Conservation (phyloP, 2,888 invertebrate species). For the Parnassius glacialis region DNA sequence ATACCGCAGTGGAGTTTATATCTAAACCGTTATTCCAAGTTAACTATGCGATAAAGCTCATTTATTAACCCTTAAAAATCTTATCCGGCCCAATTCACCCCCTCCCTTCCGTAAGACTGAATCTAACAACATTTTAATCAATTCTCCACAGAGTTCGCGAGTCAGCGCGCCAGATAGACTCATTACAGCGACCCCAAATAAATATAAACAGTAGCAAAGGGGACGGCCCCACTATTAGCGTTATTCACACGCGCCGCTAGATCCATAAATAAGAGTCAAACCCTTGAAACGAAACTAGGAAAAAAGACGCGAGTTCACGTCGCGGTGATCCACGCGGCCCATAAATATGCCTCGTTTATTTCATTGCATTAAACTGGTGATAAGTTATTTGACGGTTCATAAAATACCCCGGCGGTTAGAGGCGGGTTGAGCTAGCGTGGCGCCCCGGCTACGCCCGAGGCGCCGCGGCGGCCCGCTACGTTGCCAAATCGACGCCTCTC, state of each 20-base stretch:
- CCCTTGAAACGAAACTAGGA: constrained; percentile 47
- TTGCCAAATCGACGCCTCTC: constrained; percentile 69
- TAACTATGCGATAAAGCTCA: constrained; percentile 57
- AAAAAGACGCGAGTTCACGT: constrained; percentile 68
- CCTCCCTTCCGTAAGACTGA: constrained; percentile 72
- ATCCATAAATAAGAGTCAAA: constrained; percentile 75
- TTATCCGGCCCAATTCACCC: constrained; percentile 58
- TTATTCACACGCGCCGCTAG: constrained; percentile 78
- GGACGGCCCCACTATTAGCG: constrained; percentile 74
- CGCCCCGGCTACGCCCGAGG: constrained; percentile 53
- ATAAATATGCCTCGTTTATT: constrained; percentile 76
- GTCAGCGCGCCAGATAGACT: constrained; percentile 78
- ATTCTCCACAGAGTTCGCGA: constrained; percentile 79
- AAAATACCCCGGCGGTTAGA: constrained; percentile 59
- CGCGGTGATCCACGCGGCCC: constrained; percentile 68
- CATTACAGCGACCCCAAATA: constrained; percentile 78
- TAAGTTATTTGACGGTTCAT: constrained; percentile 79
- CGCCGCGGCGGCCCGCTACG: constrained; percentile 57
- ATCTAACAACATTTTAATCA: constrained; percentile 80
- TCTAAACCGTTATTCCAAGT: constrained; percentile 43
- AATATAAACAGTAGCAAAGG: constrained; percentile 79
- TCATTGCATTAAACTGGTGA: constrained; percentile 78
- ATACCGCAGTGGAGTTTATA: constrained; percentile 34
- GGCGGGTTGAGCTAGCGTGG: constrained; percentile 47
- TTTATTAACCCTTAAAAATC: constrained; percentile 64